phyloP scores from a whole-genome alignment of 2,797 vertebrate genomes.

The Mallotus villosus region DNA sequence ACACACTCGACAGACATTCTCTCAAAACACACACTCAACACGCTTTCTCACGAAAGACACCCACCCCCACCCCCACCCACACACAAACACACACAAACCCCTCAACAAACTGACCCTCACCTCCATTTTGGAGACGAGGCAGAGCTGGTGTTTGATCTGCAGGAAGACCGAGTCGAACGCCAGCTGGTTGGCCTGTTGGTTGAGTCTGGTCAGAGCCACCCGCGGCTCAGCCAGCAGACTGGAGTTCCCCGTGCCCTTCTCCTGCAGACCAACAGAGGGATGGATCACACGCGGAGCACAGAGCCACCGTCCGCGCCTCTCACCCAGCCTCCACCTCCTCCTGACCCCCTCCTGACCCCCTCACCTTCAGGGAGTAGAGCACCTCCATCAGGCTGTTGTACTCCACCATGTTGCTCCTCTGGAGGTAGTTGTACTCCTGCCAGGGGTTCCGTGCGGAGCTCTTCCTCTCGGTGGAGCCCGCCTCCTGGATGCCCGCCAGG shows the following conservation, averaged over 20 bases:
- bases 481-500: slow-evolving; percentile 87
- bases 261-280: slow-evolving; percentile 65
- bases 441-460: slow-evolving; percentile 86
- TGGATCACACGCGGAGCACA: background rate
- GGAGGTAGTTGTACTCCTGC: slow-evolving; percentile 97
- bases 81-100: slow-evolving; percentile 21
- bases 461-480: slow-evolving; percentile 79
- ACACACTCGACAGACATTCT: no score
- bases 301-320: background rate
- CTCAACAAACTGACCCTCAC: slow-evolving; percentile 63
- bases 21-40: no score
- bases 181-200: slow-evolving; percentile 94
- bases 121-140: slow-evolving; percentile 86
- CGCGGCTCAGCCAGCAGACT: slow-evolving; percentile 80
- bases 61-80: slow-evolving; percentile 39
- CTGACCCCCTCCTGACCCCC: background rate
- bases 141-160: slow-evolving; percentile 94
- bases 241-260: slow-evolving; percentile 89
- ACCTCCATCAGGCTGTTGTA: slow-evolving; percentile 90
- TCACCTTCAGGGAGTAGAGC: slow-evolving; percentile 94
- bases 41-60: no score
- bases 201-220: slow-evolving; percentile 83
- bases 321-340: no score
- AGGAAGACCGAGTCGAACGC: slow-evolving; percentile 98
- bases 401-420: slow-evolving; percentile 83